Percentiles rank a stretch among this genome's conserved stretches.
Conservation (phyloP, 2,888 invertebrate species). For the Hydrotaea diabolus region DNA sequence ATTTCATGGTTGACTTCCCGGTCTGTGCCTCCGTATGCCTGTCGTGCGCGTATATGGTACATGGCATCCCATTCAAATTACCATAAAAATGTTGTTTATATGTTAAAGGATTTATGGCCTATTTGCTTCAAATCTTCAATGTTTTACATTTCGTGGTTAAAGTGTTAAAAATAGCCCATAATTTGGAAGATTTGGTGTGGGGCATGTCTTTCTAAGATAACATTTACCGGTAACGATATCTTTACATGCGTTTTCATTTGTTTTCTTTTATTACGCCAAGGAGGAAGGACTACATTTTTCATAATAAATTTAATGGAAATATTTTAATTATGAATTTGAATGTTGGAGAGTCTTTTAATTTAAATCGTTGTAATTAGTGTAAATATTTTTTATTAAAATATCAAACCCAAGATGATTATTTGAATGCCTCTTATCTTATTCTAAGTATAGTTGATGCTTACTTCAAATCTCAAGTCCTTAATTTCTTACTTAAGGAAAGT, state of each 20-base stretch:
- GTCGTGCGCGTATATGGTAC: neutral
- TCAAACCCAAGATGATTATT: no score
- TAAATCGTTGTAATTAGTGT: no score
- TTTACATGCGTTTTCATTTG: neutral
- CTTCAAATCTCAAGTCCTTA: no score
- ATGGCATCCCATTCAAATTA: conserved; percentile 42
- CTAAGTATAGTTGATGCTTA: no score
- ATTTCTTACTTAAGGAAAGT: no score
- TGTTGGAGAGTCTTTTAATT: no score
- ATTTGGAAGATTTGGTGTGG: neutral
- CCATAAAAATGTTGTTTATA: conserved; percentile 53
- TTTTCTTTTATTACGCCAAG: neutral
- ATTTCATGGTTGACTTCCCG: conserved; percentile 39
- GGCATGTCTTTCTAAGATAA: neutral
- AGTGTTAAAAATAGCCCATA: conserved; percentile 28
- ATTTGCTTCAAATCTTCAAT: conserved; percentile 11
- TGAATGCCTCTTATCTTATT: no score
- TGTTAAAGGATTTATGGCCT: conserved; percentile 58
- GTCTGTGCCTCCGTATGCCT: neutral
- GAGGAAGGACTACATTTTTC: no score
- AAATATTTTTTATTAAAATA: no score
- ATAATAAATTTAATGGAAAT: no score
- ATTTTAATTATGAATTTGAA: no score
- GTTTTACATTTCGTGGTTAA: conserved; percentile 28
- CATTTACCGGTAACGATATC: neutral